Base-by-base conservation (phyloP, 2,888 invertebrate species). In the Urechis unicinctus region DNA sequence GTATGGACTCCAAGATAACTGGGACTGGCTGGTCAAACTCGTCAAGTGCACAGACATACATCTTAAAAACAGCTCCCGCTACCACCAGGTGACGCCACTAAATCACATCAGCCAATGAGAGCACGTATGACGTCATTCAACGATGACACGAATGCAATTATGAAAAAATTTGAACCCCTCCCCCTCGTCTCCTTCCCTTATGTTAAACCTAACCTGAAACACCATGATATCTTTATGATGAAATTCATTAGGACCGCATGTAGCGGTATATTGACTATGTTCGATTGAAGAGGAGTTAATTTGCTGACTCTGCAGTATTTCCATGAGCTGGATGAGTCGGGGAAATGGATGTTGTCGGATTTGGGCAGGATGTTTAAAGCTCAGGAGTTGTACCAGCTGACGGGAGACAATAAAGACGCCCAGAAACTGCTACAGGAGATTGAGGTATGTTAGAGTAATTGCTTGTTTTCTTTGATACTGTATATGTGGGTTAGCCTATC, bases 41-140 rank as follows among this genome's bases (percentile, higher is more conserved):
- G 58, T 62, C n/a, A 51, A 53, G 26, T 66, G 66, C 41, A 53
- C 58, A 2, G 55, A 59, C 52, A 45, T 62, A 2, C 66, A 66
- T 52, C 59, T 66, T n/a, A 61, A 58, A 28, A 60, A 66, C 42
- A 61, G 56, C n/a, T 31, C 66, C 3, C 59, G 49, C 28, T 66
- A 62, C 26, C 66, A 66, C 50, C 61, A 66, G 63, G 65, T 65
- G 22, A 36, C 9, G n/a, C n/a, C n/a, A n/a, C n/a, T n/a, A n/a
- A n/a, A n/a, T n/a, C n/a, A n/a, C n/a, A n/a, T n/a, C n/a, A n/a
- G n/a, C n/a, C n/a, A n/a, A n/a, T n/a, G n/a, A n/a, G n/a, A n/a
- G 17, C 9, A 36, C 36, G 36, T 36, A 36, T 36, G 36, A 36
- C 36, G 36, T 36, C n/a, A n/a, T n/a, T n/a, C n/a, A n/a, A n/a